phyloP scores from a whole-genome alignment of 2,888 invertebrate species.

The Leptopilina myrica region DNA sequence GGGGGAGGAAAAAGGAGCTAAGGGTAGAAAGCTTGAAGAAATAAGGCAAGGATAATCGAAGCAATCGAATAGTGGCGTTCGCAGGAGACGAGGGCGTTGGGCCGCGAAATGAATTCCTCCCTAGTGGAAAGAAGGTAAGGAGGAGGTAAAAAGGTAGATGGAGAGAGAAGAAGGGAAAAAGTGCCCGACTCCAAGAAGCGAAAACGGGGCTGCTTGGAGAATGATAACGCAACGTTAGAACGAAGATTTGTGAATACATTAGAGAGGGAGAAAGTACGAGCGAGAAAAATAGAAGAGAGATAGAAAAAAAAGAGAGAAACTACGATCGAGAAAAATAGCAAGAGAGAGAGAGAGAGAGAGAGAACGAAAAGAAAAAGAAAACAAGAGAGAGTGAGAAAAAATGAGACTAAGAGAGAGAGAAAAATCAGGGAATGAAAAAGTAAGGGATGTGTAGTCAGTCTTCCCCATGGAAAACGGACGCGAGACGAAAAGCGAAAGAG shows the following conservation, averaged over 20 bases:
- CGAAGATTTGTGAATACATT: conserved; percentile 76
- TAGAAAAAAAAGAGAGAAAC: no score
- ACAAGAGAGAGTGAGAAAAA: conserved; percentile 65
- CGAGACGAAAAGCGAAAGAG: no score
- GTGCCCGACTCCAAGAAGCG: conserved; percentile 53
- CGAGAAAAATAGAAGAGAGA: conserved; percentile 58
- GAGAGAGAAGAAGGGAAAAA: conserved; percentile 52
- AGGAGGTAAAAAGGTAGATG: conserved; percentile 49
- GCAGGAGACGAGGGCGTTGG: conserved; percentile 73
- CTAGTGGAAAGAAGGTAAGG: conserved; percentile 56
- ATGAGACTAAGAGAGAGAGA: conserved; percentile 46
- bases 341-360: conserved; percentile 68
- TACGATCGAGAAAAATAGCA: no score
- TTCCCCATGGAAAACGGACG: conserved; percentile 57
- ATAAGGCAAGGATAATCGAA: conserved; percentile 73
- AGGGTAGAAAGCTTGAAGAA: conserved; percentile 57
- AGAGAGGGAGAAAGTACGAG: conserved; percentile 68
- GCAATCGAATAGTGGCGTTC: conserved; percentile 70
- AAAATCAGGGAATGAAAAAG: conserved; percentile 53
- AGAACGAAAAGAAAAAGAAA: conserved; percentile 47
- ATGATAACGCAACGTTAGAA: conserved; percentile 73
- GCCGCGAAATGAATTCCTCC: conserved; percentile 75
- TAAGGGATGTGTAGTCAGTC: conserved; percentile 51
- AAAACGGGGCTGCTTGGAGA: conserved; percentile 67
- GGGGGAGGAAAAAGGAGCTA: conserved; percentile 37